Evolutionary conservation across 2,113 vertebrate species (phyloP).

Genomic region (Thermophis baileyi): DNA sequence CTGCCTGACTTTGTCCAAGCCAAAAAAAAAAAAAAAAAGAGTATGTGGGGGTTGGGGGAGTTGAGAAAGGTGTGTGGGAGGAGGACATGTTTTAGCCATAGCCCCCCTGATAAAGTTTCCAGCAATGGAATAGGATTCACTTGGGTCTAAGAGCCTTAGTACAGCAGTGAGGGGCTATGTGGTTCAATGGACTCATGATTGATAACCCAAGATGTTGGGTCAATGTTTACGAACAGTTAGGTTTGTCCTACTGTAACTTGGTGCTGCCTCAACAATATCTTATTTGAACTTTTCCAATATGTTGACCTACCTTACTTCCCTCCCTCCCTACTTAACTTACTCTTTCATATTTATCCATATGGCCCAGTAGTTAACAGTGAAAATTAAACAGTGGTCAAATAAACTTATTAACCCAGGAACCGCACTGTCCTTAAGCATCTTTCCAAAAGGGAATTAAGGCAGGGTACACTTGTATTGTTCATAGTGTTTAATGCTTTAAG

Average conservation of each 20-base stretch:
- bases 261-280: constrained; percentile 82
- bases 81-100: constrained; percentile 79
- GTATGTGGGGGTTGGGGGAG: no score
- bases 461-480: constrained; percentile 60
- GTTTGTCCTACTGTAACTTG: constrained; percentile 86
- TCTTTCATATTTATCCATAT: constrained; percentile 76
- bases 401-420: constrained; percentile 72
- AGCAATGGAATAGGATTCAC: constrained; percentile 81
- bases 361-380: constrained; percentile 79
- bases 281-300: constrained; percentile 83
- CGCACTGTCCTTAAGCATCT: constrained; percentile 41
- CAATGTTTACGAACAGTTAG: constrained; percentile 93
- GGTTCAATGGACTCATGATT: constrained; percentile 89
- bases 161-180: constrained; percentile 82
- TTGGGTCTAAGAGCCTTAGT: constrained; percentile 74
- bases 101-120: constrained; percentile 79
- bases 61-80: neutral
- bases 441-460: constrained; percentile 52
- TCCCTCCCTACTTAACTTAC: constrained; percentile 24
- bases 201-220: constrained; percentile 78
- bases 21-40: neutral
- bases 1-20: constrained; percentile 77
- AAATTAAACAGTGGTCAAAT: constrained; percentile 78
- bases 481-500: constrained; percentile 44
- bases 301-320: constrained; percentile 70